Base-by-base conservation (phyloP, 2,113 vertebrate genomes). In the Vicugna pacos region DNA sequence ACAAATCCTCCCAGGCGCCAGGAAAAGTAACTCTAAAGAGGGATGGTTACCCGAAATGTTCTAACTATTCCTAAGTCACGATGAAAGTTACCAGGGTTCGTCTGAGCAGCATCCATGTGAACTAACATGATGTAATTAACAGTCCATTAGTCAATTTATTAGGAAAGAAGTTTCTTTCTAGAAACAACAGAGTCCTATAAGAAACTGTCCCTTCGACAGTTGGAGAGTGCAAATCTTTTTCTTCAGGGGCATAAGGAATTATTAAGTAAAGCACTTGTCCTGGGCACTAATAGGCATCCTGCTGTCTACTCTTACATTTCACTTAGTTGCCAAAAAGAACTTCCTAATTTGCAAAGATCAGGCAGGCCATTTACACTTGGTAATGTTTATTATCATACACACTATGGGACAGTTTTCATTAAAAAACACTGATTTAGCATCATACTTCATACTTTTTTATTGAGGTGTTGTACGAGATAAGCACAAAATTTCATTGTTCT, bases 401-500 rank as follows among this genome's bases (percentile, higher is more conserved):
- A 52, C 52, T 46, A 11, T 3, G 22, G 20, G 46, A 20, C 50
- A 70, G 30, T 65, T 92, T 91, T 70, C 67, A 48, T 81, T 91
- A 83, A 90, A 65, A 14, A 22, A 8, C 17, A 52, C 65, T 65
- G 19, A 65, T 48, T 67, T 76, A 42, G 19, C 60, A 50, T 75
- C 58, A 28, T 35, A 30, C 32, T 58, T 11, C 60, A 56, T 69
- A 67, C 11, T 85, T 86, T 13, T 58, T 85, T 82, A n/a, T 70
- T 70, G 75, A 76, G 84, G 20, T 65, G 16, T 35, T 54, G 1
- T 35, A 8, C 95, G 30, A 81, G 24, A 7, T 26, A 80, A 60
- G 7, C 20, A 91, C 10, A 70, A 50, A 93, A 89, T 3, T 20
- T 87, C 14, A 69, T 69, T 96, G 50, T 82, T 91, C 73, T 93